A percentile compares a stretch with the other conserved stretches of the same genome.
phyloP scores from a whole-genome alignment of 2,888 invertebrate species.

The Latheticus oryzae region DNA sequence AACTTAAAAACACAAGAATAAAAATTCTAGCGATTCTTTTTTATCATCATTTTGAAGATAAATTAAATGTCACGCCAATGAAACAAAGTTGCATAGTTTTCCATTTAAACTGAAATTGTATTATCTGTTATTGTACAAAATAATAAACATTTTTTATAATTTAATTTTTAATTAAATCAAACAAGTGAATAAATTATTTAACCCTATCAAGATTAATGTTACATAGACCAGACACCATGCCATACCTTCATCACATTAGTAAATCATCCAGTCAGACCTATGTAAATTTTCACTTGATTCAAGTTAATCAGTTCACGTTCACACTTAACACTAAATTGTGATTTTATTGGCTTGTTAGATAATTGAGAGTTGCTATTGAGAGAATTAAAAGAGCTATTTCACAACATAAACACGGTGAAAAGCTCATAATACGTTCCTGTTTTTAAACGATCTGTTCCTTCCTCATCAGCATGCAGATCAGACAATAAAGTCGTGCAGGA shows the following conservation, averaged over 20 bases:
- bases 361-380: slow-evolving; percentile 1
- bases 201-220: too few species aligned
- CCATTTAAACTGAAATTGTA: too few species aligned
- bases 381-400: slow-evolving; percentile 9
- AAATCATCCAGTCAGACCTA: neutral
- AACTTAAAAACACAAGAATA: too few species aligned
- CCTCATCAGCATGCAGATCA: slow-evolving; percentile 9
- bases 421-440: slow-evolving; percentile 19
- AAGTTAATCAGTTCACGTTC: slow-evolving; percentile 19
- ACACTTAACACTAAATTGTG: slow-evolving; percentile 8
- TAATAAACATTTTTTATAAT: too few species aligned
- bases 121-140: too few species aligned
- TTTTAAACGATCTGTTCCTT: slow-evolving; percentile 1
- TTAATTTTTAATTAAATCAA: too few species aligned
- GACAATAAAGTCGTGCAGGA: slow-evolving; percentile 2
- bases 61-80: too few species aligned
- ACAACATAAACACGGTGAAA: slow-evolving; percentile 14
- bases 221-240: neutral
- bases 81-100: too few species aligned
- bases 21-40: too few species aligned
- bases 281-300: slow-evolving; percentile 2
- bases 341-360: slow-evolving; percentile 13
- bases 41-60: too few species aligned
- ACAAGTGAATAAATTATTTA: too few species aligned
- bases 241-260: neutral